Evolutionary conservation across 2,797 vertebrate genomes (phyloP), one percentile per base, ranked within the genome.

Genomic region (Manis javanica): DNA sequence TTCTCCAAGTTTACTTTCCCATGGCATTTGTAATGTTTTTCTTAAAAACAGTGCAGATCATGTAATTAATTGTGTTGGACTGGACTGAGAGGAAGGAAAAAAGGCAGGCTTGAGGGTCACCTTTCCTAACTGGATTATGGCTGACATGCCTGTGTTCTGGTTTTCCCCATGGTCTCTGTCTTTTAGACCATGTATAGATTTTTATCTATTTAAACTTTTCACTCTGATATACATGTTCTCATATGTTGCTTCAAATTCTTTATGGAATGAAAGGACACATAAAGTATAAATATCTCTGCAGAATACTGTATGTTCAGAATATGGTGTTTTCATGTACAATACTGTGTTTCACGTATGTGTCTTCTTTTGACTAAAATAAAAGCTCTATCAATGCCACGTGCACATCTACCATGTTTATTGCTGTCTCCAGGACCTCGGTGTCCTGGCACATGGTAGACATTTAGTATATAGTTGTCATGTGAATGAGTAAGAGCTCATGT

Each of bases 171-270:
- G 21, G 26, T 42, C n/a, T 87, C 42, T 13, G 39, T 46, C 61
- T 75, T 81, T 37, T 51, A 89, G 46, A 59, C 19, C 0, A 4
- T 63, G 11, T n/a, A 31, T 24, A 55, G n/a, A 57, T 61, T 79
- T 95, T 87, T 89, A 75, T 64, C 59, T 42, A 21, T 29, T 89
- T 69, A 92, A 64, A 69, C 15, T 51, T 78, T 92, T 77, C 37
- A 37, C 51, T 72, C 34, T 31, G 1, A 72, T 92, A 24, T 37
- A 31, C 23, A 19, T 46, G 46, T 78, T 71, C 51, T 93, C 34
- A 34, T n/a, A 59, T 0, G 23, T 3, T 75, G 53, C 63, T 87
- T 84, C 57, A 39, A 16, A 78, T 64, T 59, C n/a, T 83, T 78
- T 77, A 37, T 1, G 66, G 51, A 94, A n/a, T 6, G 57, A 55